Evolutionary conservation across 2,888 invertebrate genomes (phyloP).

Genomic region (Coenonympha glycerion): DNA sequence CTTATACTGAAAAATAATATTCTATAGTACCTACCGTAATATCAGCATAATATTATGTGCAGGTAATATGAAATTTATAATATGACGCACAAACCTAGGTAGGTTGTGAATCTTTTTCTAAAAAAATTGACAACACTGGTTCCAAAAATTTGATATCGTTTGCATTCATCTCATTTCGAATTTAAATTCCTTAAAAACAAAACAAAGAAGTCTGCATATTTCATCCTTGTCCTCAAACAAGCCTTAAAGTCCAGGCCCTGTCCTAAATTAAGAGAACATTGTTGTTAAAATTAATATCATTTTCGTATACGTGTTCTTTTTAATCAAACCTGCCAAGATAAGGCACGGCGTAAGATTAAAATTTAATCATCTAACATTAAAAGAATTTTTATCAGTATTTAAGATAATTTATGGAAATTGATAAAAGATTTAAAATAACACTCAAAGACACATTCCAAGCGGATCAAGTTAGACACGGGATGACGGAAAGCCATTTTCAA

Average conservation of each 20-base stretch:
- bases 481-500: conserved; percentile 12
- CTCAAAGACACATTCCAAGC: conserved; percentile 8
- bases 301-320: neutral
- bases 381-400: conserved; percentile 5
- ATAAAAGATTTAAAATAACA: conserved; percentile 11
- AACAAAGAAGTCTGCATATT: neutral
- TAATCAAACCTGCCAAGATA: neutral
- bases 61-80: too few species aligned
- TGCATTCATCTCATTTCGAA: neutral
- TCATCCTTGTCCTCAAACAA: neutral
- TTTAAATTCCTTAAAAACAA: too few species aligned
- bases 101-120: too few species aligned
- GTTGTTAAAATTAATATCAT: neutral
- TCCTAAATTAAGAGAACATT: neutral
- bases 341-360: conserved; percentile 4
- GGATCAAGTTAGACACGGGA: neutral
- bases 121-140: too few species aligned
- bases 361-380: conserved; percentile 6
- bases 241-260: neutral
- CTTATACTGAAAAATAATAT: too few species aligned
- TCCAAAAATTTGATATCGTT: too few species aligned
- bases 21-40: too few species aligned
- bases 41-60: too few species aligned
- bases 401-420: conserved; percentile 6
- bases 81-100: too few species aligned